Evolutionary conservation across 2,888 invertebrate genomes (phyloP).

Genomic region (Scaptomyza parva): DNA sequence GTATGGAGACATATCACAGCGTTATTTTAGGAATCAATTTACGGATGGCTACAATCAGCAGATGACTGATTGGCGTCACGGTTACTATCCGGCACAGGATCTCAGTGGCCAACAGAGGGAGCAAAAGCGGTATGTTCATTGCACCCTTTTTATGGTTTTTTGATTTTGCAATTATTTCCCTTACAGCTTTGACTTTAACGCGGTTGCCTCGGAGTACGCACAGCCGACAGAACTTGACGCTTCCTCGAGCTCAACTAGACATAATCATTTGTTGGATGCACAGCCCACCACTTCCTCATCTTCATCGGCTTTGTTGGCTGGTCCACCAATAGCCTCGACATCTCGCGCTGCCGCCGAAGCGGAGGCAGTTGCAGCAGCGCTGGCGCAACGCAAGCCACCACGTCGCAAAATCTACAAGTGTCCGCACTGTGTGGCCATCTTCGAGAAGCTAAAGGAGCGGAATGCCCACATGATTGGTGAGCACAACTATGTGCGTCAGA

Average conservation of each 20-base stretch:
- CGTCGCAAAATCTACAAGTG: slow-evolving; percentile 84
- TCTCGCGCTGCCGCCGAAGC: slow-evolving; percentile 64
- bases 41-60: slow-evolving; percentile 73
- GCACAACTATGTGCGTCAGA: slow-evolving; percentile 84
- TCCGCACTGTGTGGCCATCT: slow-evolving; percentile 82
- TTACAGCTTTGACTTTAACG: slow-evolving; percentile 64
- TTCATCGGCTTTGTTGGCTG: slow-evolving; percentile 77
- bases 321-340: slow-evolving; percentile 77
- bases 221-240: slow-evolving; percentile 43
- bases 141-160: background rate
- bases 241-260: slow-evolving; percentile 39
- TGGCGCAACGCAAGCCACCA: slow-evolving; percentile 61
- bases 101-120: slow-evolving; percentile 76
- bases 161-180: background rate
- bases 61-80: slow-evolving; percentile 82
- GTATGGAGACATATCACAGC: slow-evolving; percentile 83
- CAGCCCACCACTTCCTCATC: slow-evolving; percentile 70
- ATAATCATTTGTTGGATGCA: slow-evolving; percentile 52
- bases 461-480: slow-evolving; percentile 83
- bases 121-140: slow-evolving; percentile 70
- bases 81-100: slow-evolving; percentile 82
- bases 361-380: slow-evolving; percentile 58
- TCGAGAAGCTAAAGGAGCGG: slow-evolving; percentile 83
- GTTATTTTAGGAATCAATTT: slow-evolving; percentile 80
- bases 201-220: slow-evolving; percentile 56